These are phyloP conservation scores for Oryzias celebensis DNA, from an alignment of 2,113 vertebrate genomes.

Conservation along the genomic window DNA sequence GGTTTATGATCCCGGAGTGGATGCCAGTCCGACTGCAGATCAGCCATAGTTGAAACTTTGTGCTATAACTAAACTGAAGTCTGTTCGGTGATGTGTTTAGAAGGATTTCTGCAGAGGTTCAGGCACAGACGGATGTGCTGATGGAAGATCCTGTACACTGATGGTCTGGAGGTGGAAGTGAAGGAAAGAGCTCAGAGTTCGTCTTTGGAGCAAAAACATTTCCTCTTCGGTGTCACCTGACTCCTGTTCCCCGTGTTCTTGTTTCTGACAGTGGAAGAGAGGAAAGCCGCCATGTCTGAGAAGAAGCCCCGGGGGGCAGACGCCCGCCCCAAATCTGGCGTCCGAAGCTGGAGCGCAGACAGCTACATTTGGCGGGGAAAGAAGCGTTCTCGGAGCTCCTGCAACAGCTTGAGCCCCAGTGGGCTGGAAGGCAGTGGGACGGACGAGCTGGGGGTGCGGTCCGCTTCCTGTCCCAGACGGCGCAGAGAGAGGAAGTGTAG, in stretches of 20 bases:
- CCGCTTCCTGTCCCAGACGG: constrained; percentile 73
- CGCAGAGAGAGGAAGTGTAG: constrained; percentile 88
- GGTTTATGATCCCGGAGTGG: too few species aligned
- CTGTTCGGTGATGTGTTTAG: too few species aligned
- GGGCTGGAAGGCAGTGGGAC: constrained; percentile 71
- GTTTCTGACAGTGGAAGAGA: constrained; percentile 31
- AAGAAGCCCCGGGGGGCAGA: constrained; percentile 78
- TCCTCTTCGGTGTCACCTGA: not conserved
- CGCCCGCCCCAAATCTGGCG: constrained; percentile 84
- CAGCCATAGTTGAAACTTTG: too few species aligned
- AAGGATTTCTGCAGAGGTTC: too few species aligned
- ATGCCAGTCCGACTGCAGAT: too few species aligned
- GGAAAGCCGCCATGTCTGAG: constrained; percentile 74
- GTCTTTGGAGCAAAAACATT: too few species aligned
- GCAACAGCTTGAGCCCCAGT: constrained; percentile 63
- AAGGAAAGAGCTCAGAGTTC: too few species aligned
- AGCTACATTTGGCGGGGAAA: constrained; percentile 91
- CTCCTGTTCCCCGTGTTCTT: constrained; percentile 2
- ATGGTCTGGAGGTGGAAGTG: too few species aligned
- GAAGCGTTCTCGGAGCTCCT: constrained; percentile 86
- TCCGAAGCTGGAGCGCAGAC: constrained; percentile 91
- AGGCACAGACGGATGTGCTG: too few species aligned
- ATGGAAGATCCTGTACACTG: too few species aligned
- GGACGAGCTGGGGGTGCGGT: constrained; percentile 65
- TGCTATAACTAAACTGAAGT: too few species aligned